phyloP scores from a whole-genome alignment of 2,888 invertebrate genomes.

The Phrixothrix hirtus region DNA sequence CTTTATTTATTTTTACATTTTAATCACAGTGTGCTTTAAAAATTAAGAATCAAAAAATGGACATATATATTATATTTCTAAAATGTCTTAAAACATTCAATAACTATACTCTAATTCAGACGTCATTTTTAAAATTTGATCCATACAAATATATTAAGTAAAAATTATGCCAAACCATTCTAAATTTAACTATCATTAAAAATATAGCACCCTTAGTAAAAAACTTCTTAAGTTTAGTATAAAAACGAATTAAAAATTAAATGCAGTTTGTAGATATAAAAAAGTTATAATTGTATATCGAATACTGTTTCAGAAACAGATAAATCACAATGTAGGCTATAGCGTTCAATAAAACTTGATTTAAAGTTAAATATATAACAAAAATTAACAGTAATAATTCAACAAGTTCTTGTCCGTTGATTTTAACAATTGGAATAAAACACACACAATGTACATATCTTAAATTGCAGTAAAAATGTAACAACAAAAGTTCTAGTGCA shows the following conservation, averaged over 20 bases:
- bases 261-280: neutral
- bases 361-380: neutral
- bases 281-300: neutral
- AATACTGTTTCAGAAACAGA: neutral
- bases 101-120: no score
- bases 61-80: neutral
- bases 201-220: no score
- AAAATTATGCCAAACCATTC: no score
- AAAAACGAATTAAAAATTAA: no score
- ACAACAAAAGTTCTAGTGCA: neutral
- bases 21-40: slow-evolving; percentile 1
- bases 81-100: no score
- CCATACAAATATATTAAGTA: no score
- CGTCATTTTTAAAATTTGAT: no score
- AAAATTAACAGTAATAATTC: neutral
- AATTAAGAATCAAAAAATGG: neutral
- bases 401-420: neutral
- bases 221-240: no score
- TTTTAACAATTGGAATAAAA: neutral
- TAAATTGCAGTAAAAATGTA: neutral
- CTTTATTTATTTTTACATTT: slow-evolving; percentile 1
- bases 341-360: no score
- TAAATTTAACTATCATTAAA: no score
- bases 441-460: neutral
- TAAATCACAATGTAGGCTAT: neutral